Evolutionary conservation across 1,140 invertebrate species (phyloP).

Genomic region (Mizuhopecten yessoensis): DNA sequence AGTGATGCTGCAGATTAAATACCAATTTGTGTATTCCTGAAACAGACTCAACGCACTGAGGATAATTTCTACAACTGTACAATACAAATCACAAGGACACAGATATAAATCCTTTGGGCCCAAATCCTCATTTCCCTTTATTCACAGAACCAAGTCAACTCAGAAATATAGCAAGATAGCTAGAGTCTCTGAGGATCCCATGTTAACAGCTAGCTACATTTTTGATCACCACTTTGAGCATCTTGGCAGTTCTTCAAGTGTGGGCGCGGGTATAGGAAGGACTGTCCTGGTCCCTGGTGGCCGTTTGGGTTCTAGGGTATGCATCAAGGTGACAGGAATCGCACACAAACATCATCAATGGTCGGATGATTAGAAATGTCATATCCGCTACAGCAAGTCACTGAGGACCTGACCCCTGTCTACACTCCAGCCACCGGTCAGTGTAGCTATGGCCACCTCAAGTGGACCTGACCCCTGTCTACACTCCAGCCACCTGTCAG

Average conservation of each 20-base stretch:
- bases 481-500: neutral
- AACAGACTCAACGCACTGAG: neutral
- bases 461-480: neutral
- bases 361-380: constrained; percentile 6
- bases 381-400: constrained; percentile 15
- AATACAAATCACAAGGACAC: neutral
- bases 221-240: neutral
- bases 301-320: neutral
- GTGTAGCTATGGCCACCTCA: neutral
- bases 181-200: neutral
- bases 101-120: neutral
- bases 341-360: neutral
- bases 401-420: neutral
- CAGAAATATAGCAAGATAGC: neutral
- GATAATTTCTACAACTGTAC: neutral
- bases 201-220: neutral
- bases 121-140: neutral
- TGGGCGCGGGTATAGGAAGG: neutral
- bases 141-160: neutral
- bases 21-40: neutral
- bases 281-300: neutral
- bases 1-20: neutral
- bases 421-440: neutral
- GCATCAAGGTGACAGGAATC: neutral
- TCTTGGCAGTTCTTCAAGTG: neutral